Conservation (phyloP, 92 coral and sea anemone species). For the Muricea muricata region DNA sequence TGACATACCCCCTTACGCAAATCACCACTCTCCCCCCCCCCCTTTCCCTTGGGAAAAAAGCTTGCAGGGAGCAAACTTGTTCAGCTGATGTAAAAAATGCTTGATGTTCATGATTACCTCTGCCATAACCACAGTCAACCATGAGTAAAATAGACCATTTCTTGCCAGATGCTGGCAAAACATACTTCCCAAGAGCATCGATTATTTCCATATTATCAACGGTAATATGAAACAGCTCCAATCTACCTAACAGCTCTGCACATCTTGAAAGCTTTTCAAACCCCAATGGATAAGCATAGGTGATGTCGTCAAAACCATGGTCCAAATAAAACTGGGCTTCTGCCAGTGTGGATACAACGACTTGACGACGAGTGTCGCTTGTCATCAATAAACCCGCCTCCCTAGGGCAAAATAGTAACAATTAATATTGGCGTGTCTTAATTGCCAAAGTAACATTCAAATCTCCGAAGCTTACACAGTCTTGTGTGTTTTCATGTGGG, state of each 20-base stretch:
- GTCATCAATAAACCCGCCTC: constrained; percentile 93
- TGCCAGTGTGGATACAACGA: constrained; percentile 89
- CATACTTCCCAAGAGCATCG: constrained; percentile 63
- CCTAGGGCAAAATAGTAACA: constrained; percentile 59
- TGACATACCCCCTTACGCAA: too few species aligned
- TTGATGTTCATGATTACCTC: constrained; percentile 87
- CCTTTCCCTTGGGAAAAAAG: too few species aligned
- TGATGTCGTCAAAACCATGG: constrained; percentile 86
- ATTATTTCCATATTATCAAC: constrained; percentile 78
- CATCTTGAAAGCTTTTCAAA: constrained; percentile 84
- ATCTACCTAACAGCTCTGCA: constrained; percentile 61
- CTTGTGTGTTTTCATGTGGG: constrained; percentile 91
- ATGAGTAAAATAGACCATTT: constrained; percentile 85
- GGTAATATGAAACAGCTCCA: constrained; percentile 76
- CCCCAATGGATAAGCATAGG: constrained; percentile 85
- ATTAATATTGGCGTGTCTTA: background rate
- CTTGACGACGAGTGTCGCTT: constrained; percentile 66
- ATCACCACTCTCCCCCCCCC: too few species aligned
- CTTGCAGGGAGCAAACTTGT: too few species aligned
- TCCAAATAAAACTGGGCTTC: constrained; percentile 89
- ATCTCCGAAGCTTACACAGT: constrained; percentile 65
- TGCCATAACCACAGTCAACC: constrained; percentile 78
- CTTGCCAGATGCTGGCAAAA: constrained; percentile 57
- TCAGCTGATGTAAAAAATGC: too few species aligned
- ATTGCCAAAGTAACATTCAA: too few species aligned